These are phyloP conservation scores for Spatula versicolor DNA, from an alignment of 2,797 vertebrate species.

Conservation along the genomic window DNA sequence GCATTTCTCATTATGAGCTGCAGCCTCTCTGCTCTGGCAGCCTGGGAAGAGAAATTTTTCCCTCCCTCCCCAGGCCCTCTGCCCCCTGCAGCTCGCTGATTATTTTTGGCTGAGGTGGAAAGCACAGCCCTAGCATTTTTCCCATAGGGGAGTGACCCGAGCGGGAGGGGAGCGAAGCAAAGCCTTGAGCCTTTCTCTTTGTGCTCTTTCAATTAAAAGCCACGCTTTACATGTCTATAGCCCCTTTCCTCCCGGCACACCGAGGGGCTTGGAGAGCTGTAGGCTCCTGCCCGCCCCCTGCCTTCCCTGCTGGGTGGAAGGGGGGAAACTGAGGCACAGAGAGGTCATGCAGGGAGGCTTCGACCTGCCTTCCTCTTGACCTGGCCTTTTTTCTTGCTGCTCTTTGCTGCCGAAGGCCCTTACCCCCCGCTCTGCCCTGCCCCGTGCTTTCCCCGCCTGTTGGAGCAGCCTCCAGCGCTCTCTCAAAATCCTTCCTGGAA, in stretches of 20 bases:
- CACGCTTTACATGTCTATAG: not conserved
- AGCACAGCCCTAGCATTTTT: conserved; percentile 28
- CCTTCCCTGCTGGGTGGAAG: not conserved
- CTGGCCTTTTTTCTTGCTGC: not conserved
- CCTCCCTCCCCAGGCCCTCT: not conserved
- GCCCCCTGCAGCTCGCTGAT: conserved; percentile 45
- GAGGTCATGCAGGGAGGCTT: not conserved
- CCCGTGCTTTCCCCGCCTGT: not conserved
- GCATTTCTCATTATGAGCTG: conserved; percentile 13
- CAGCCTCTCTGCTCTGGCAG: not conserved
- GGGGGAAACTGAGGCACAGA: not conserved
- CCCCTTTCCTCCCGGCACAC: not conserved
- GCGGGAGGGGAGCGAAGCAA: not conserved
- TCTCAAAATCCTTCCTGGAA: not conserved
- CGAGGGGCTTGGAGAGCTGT: not conserved
- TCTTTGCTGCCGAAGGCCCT: not conserved
- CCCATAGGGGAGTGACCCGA: conserved; percentile 14
- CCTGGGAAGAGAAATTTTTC: not conserved
- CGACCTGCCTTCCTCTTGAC: not conserved
- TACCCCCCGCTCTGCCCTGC: not conserved
- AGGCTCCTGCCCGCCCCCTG: not conserved
- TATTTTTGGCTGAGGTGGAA: conserved; percentile 65
- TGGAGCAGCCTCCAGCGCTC: not conserved
- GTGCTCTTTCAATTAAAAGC: not conserved
- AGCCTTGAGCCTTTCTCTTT: not conserved